Evolutionary conservation across 2,797 vertebrate species (phyloP).

Genomic region (Diplodus puntazzo): DNA sequence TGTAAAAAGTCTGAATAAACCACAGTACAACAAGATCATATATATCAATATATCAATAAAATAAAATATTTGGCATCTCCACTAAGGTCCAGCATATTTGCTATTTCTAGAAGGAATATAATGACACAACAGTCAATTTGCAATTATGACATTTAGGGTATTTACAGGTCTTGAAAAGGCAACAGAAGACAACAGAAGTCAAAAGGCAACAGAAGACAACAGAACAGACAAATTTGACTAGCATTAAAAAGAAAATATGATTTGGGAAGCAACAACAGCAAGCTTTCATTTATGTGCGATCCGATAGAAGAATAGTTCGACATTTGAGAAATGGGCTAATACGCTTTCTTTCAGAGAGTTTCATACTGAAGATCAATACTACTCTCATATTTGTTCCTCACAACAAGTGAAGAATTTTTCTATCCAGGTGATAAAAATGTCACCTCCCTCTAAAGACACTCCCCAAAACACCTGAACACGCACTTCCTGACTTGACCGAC

Average conservation of each 20-base stretch:
- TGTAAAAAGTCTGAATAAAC: fast-evolving
- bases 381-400: neutral
- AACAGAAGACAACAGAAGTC: too few relatives aligned
- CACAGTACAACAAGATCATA: neutral
- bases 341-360: neutral
- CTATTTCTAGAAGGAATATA: slow-evolving; percentile 25
- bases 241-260: neutral
- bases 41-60: neutral
- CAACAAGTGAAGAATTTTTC: too few relatives aligned
- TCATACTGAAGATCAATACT: neutral
- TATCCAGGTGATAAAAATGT: too few relatives aligned
- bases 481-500: too few relatives aligned
- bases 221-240: neutral
- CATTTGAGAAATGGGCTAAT: neutral
- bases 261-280: neutral
- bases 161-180: neutral
- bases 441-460: too few relatives aligned
- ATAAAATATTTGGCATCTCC: neutral
- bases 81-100: neutral
- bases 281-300: too few relatives aligned
- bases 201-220: too few relatives aligned
- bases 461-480: too few relatives aligned
- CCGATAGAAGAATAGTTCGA: neutral
- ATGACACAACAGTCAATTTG: neutral
- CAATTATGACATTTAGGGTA: neutral